Base-by-base conservation (phyloP, 2,888 invertebrate genomes). In the Coleophora flavipennella region DNA sequence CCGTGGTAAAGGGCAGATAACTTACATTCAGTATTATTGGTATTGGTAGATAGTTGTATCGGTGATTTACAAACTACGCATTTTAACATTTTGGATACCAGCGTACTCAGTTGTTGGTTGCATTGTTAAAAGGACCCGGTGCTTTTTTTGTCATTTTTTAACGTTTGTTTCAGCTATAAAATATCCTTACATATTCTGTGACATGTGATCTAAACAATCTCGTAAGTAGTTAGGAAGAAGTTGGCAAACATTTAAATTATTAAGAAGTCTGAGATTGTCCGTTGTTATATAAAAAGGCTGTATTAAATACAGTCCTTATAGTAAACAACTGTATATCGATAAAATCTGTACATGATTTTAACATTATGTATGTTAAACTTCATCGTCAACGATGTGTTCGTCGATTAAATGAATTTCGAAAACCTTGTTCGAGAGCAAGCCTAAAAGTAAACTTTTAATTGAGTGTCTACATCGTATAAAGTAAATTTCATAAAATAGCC, bases 151-250 rank as follows among this genome's bases (percentile, higher is more conserved):
- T 31, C 13, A 27, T 31, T 36, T 35, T 37, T 36, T n/a, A n/a
- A n/a, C n/a, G 34, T 43, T 35, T 42, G 36, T 20, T 20, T 20
- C n/a, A n/a, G n/a, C n/a, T n/a, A n/a, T n/a, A n/a, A n/a, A n/a
- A n/a, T n/a, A n/a, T n/a, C n/a, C 20, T 20, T 6, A 20, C 20
- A 4, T 20, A 6, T 20, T 20, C 20, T 20, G 20, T 20, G 20
- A 20, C 20, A 20, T 20, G n/a, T n/a, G 20, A 20, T 20, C 20
- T 20, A 6, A 4, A 73, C 67, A 72, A 67, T 70, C 61, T 71
- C 55, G 70, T 78, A 80, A 78, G 70, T 79, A 80, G 79, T 68
- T 80, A 79, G 76, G 77, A 70, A 62, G 68, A 67, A 71, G 73
- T 70, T 70, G 69, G 69, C 64, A 70, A 70, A 63, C 66, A 14